phyloP scores from a whole-genome alignment of 2,113 vertebrate genomes.

The Marmota flaviventris region DNA sequence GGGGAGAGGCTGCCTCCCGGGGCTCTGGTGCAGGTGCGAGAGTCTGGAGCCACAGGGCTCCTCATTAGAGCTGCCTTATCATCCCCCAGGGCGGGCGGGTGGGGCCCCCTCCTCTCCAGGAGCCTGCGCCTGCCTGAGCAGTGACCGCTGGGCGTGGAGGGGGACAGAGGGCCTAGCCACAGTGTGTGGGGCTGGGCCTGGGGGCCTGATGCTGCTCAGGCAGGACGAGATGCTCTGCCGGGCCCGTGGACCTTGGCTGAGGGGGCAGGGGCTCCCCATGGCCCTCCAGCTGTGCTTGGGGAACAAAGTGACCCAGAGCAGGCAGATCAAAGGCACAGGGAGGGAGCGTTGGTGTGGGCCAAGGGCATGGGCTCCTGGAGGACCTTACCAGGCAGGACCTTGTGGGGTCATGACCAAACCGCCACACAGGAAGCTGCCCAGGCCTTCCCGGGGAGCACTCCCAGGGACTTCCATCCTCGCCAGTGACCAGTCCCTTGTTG shows the following conservation, averaged over 20 bases:
- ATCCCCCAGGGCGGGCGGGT: not conserved
- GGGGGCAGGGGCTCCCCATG: not conserved
- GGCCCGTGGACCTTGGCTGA: not conserved
- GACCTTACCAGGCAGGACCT: not conserved
- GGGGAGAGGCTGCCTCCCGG: not conserved
- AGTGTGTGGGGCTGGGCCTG: fast-evolving
- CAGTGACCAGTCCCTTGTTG: not conserved
- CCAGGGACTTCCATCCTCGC: not conserved
- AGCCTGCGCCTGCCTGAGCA: slow-evolving; percentile 44
- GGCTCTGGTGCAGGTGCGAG: not conserved
- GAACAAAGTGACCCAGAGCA: not conserved
- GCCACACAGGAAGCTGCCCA: not conserved
- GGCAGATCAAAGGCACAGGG: not conserved
- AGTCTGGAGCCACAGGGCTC: not conserved
- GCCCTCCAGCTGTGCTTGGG: not conserved
- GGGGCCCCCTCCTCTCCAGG: not conserved
- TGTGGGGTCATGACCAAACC: not conserved
- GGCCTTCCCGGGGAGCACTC: not conserved
- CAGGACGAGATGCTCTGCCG: not conserved
- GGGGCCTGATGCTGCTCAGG: not conserved
- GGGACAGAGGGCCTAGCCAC: too few species aligned
- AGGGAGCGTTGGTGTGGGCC: not conserved
- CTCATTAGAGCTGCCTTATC: not conserved
- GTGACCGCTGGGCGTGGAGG: not conserved
- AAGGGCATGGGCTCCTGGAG: not conserved